A percentile compares a stretch with the other conserved stretches of the same genome.
Evolutionary conservation across 1,140 invertebrate species (phyloP).

Genomic region (Globodera ellingtonae): DNA sequence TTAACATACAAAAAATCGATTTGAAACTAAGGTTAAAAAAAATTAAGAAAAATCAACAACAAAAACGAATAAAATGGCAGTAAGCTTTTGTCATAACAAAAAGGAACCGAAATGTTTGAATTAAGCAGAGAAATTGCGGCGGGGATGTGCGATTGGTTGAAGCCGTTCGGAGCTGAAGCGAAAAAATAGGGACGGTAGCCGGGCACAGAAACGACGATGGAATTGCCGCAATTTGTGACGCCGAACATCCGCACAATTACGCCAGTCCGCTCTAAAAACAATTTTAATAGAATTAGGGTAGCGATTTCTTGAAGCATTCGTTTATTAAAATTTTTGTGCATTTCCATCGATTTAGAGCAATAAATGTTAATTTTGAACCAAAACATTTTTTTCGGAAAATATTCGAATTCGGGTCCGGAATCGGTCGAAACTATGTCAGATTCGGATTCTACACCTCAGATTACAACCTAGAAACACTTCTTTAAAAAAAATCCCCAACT

Average conservation of each 20-base stretch:
- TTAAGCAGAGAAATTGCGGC: slow-evolving; percentile 46
- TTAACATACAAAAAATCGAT: not conserved
- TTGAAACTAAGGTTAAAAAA: slow-evolving; percentile 8
- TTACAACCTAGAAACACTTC: too few relatives aligned
- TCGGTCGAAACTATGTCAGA: too few relatives aligned
- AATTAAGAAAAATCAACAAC: not conserved
- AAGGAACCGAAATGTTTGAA: slow-evolving; percentile 37
- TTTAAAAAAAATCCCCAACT: not conserved
- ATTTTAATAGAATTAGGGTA: not conserved
- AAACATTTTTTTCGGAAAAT: too few relatives aligned
- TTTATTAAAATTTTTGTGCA: too few relatives aligned
- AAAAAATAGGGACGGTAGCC: slow-evolving; percentile 96
- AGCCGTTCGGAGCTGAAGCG: slow-evolving; percentile 75
- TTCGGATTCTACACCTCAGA: too few relatives aligned
- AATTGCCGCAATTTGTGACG: slow-evolving; percentile 86
- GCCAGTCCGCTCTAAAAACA: slow-evolving; percentile 34
- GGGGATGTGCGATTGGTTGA: slow-evolving; percentile 46
- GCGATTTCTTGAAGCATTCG: not conserved
- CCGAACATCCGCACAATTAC: slow-evolving; percentile 85
- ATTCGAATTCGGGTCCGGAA: too few relatives aligned
- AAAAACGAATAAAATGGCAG: too few relatives aligned
- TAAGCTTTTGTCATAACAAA: not conserved
- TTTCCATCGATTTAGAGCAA: too few relatives aligned
- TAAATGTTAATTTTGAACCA: too few relatives aligned
- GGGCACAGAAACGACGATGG: slow-evolving; percentile 92